A percentile compares a stretch with the other conserved stretches of the same genome.
Evolutionary conservation across 2,888 invertebrate species (phyloP).

Genomic region (Andrena dorsata): DNA sequence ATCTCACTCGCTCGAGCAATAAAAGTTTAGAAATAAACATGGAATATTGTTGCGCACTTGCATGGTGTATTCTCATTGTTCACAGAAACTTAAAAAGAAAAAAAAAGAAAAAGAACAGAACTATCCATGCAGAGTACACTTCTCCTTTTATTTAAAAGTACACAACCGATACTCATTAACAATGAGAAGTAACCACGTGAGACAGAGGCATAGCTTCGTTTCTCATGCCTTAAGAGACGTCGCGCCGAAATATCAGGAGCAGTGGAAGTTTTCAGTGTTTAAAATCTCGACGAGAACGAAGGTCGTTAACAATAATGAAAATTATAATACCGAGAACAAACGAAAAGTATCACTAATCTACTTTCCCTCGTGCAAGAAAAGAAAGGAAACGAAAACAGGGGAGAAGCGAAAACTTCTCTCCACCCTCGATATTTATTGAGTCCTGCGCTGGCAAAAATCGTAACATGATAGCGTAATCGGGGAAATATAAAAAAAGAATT

Average conservation of each 20-base stretch:
- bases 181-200: constrained; percentile 9
- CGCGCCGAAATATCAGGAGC: constrained; percentile 13
- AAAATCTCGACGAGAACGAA: not conserved
- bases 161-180: not conserved
- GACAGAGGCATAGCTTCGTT: not conserved
- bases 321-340: not conserved
- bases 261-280: constrained; percentile 9
- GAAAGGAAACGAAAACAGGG: not conserved
- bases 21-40: constrained; percentile 24
- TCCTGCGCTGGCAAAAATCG: constrained; percentile 25
- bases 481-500: constrained; percentile 20
- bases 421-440: constrained; percentile 13
- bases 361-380: not conserved
- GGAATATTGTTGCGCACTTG: constrained; percentile 4
- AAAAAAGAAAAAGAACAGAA: not conserved
- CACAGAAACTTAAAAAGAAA: not conserved
- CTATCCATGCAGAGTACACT: not conserved
- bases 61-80: constrained; percentile 15
- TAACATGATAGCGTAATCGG: constrained; percentile 29
- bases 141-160: constrained; percentile 1
- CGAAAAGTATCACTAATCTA: not conserved
- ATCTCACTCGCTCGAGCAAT: not conserved
- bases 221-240: not conserved
- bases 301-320: not conserved
- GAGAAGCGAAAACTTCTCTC: not conserved